phyloP scores from a whole-genome alignment of 2,113 vertebrate species.

The Corythornis vintsioides region DNA sequence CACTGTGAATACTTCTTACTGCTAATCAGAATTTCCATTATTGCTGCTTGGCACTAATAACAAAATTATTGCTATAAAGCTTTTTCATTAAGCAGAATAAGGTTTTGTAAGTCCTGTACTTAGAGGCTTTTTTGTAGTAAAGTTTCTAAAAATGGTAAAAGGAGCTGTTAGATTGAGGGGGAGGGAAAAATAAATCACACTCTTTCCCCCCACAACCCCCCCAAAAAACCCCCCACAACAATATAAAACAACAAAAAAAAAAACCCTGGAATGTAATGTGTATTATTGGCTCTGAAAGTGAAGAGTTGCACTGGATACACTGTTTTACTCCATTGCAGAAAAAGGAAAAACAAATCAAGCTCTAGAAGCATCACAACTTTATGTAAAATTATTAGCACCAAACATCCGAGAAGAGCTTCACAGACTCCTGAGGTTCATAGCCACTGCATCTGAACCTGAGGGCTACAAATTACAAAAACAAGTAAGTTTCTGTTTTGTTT shows the following conservation, averaged over 20 bases:
- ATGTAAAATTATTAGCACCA: slow-evolving; percentile 77
- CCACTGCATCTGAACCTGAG: slow-evolving; percentile 64
- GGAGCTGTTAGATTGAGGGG: neutral
- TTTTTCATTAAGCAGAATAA: neutral
- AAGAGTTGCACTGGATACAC: neutral
- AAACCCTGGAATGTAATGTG: neutral
- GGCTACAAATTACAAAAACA: slow-evolving; percentile 82
- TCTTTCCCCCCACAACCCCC: too few species aligned
- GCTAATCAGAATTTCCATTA: neutral
- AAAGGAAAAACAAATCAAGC: slow-evolving; percentile 74
- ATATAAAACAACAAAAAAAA: too few species aligned
- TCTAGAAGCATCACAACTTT: slow-evolving; percentile 81
- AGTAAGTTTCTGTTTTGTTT: slow-evolving; percentile 45
- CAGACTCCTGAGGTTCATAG: slow-evolving; percentile 79
- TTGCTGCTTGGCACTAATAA: neutral
- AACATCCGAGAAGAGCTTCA: slow-evolving; percentile 78
- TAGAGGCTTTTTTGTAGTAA: neutral
- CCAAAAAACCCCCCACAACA: too few species aligned
- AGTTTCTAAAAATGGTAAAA: neutral
- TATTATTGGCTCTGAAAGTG: neutral
- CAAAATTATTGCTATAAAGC: neutral
- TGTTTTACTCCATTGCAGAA: slow-evolving; percentile 65
- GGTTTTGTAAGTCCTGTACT: neutral
- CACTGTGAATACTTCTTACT: neutral
- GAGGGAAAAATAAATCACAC: too few species aligned